phyloP scores from a whole-genome alignment of 2,797 vertebrate species.

The Neosalanx taihuensis region DNA sequence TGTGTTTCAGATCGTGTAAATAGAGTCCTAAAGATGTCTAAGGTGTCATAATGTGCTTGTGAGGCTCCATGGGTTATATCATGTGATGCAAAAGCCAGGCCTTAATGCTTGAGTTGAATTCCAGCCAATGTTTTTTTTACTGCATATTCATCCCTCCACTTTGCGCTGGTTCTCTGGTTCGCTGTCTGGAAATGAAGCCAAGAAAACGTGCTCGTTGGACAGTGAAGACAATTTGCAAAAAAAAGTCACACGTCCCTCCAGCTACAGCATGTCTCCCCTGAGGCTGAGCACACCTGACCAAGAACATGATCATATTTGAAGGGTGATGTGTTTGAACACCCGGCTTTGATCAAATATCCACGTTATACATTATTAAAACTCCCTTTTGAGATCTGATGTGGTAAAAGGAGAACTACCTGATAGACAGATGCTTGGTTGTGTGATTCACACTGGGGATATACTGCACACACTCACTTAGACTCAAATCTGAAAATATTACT shows the following conservation, averaged over 20 bases:
- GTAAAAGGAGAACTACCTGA: slow-evolving; percentile 58
- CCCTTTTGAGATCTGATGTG: slow-evolving; percentile 47
- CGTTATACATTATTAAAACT: slow-evolving; percentile 68
- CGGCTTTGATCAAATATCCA: slow-evolving; percentile 67
- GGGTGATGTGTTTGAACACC: slow-evolving; percentile 51
- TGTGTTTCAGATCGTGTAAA: too few relatives aligned
- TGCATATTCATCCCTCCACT: too few relatives aligned
- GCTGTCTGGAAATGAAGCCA: too few relatives aligned
- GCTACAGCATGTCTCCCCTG: slow-evolving; percentile 37
- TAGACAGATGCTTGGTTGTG: slow-evolving; percentile 42
- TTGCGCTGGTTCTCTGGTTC: too few relatives aligned
- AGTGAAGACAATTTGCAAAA: slow-evolving; percentile 38
- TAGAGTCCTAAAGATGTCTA: too few relatives aligned
- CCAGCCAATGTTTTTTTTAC: too few relatives aligned
- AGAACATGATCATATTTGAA: slow-evolving; percentile 55
- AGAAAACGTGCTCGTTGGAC: slow-evolving; percentile 18
- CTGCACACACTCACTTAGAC: slow-evolving; percentile 39
- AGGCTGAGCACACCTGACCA: slow-evolving; percentile 48
- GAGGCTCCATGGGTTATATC: neutral
- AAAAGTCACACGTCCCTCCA: slow-evolving; percentile 21
- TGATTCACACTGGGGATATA: slow-evolving; percentile 59
- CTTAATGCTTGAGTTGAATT: too few relatives aligned
- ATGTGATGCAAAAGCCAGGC: neutral
- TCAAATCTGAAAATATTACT: slow-evolving; percentile 50
- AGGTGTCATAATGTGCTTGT: too few relatives aligned